Evolutionary conservation across 92 coral and sea anemone species (phyloP), one percentile per base, ranked within the genome.

Genomic region (Epizoanthus fatuus): DNA sequence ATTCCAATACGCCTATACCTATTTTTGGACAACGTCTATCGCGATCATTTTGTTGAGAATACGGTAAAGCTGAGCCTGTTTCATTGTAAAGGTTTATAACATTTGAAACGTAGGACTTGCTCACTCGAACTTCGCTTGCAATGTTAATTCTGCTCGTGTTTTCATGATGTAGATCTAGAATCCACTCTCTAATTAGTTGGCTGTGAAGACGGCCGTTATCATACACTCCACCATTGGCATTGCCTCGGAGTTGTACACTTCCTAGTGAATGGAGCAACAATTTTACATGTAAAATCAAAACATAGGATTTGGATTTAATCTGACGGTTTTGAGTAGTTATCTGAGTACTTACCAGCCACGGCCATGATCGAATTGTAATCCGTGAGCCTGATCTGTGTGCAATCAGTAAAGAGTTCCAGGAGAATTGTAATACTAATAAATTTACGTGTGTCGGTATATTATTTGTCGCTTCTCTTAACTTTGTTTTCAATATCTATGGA

Each of bases 181-280:
- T 56, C 62, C 19, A 56, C 62, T 14, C 62, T 56, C 62, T 56
- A 14, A 12, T 56, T 56, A 56, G 62, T 15, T 56, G 62, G 62
- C 62, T 56, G 62, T 56, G 62, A 56, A 56, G 62, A 19, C 62
- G 62, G 62, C 62, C 62, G 5, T 56, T 56, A 15, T 56, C 62
- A 56, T 56, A 56, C 15, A 14, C 19, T 56, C 62, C 62, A 56
- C 62, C 6, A 2, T 56, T 56, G 15, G 20, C 62, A 14, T 56
- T 56, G 62, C 17, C 17, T 56, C 62, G 15, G 5, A 56, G 62
- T 19, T 56, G 62, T 56, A 56, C 62, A 56, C 17, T 56, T 56
- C 17, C 62, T 56, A 56, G 62, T 56, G 17, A 56, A 56, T 29
- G 35, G 2, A 2, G 35, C 35, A 29, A 29, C 35, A 29, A 29